phyloP scores from a whole-genome alignment of 2,113 vertebrate genomes.

The Bubalus kerabau region DNA sequence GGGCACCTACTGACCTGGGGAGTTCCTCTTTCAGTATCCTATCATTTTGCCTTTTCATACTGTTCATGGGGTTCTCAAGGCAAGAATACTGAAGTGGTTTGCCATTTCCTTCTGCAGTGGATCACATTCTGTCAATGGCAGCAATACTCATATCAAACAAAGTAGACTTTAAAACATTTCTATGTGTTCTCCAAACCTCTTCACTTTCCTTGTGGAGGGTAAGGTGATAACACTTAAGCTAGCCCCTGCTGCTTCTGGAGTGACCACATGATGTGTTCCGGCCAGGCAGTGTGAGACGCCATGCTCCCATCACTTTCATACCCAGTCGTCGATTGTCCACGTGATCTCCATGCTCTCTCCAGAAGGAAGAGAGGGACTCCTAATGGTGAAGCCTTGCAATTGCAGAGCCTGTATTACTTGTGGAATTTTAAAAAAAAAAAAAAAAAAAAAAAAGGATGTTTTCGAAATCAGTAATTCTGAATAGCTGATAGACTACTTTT shows the following conservation, averaged over 20 bases:
- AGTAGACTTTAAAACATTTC: background rate
- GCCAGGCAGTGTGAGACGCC: background rate
- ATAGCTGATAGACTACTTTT: too few relatives aligned
- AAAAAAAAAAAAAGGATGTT: too few relatives aligned
- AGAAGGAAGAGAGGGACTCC: background rate
- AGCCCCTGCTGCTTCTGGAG: background rate
- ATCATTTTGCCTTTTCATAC: too few relatives aligned
- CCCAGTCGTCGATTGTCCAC: background rate
- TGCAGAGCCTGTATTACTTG: background rate
- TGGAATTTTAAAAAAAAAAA: too few relatives aligned
- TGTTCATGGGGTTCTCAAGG: too few relatives aligned
- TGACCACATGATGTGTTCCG: background rate
- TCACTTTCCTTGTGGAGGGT: accelerated
- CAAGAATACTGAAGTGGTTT: too few relatives aligned
- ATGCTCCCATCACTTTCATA: too few relatives aligned
- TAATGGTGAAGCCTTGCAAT: background rate
- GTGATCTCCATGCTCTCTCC: background rate
- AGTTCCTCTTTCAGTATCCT: too few relatives aligned
- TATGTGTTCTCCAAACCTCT: background rate
- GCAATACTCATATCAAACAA: background rate
- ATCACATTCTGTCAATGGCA: background rate
- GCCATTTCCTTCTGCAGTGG: too few relatives aligned
- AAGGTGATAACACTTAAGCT: background rate
- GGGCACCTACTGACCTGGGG: too few relatives aligned
- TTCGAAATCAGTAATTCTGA: too few relatives aligned